Evolutionary conservation across 2,797 vertebrate genomes (phyloP), one percentile per base, ranked within the genome.

Genomic region (Orestias chungarensis): DNA sequence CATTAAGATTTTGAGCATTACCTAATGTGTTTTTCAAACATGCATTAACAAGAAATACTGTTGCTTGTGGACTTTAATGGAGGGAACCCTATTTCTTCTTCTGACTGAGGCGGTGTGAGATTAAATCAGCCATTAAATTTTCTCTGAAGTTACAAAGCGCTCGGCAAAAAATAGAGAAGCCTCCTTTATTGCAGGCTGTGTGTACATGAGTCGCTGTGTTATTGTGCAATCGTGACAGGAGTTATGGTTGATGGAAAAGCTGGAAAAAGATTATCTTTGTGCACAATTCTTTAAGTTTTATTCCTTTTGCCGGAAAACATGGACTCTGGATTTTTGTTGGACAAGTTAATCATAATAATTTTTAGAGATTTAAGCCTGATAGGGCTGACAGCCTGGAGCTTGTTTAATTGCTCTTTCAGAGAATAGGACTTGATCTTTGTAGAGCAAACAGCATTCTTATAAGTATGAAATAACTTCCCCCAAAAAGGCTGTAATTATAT

Each of bases 41-140:
- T 75, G 79, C 80, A 83, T 88, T 88, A 85, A 82, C 71, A 76
- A 82, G 81, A 88, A 87, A 89, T 67, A 73, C 73, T 75, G 79
- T 82, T 69, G 75, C 74, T 80, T 85, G 79, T 79, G 74, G 65
- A 84, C 81, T 90, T 87, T 92, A 91, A 90, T 90, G 86, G 88
- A 86, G 81, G 81, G 80, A 79, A 84, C 78, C 84, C 82, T 84
- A 88, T 93, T 91, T 87, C 85, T 92, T 88, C 71, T 72, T 17
- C 46, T 75, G 66, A 66, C 77, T 76, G 80, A 82, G 69, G 76
- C 83, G 55, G 71, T 69, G 76, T 69, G 72, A 88, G 91, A 93
- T 94, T 87, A 86, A 87, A 94, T 92, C 92, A 92, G 87, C 89
- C 80, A 91, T 91, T 91, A 86, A 78, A 76, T 91, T 92, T 87